phyloP scores from a whole-genome alignment of 1,140 invertebrate species.

The Pygmarrhopalites habei region DNA sequence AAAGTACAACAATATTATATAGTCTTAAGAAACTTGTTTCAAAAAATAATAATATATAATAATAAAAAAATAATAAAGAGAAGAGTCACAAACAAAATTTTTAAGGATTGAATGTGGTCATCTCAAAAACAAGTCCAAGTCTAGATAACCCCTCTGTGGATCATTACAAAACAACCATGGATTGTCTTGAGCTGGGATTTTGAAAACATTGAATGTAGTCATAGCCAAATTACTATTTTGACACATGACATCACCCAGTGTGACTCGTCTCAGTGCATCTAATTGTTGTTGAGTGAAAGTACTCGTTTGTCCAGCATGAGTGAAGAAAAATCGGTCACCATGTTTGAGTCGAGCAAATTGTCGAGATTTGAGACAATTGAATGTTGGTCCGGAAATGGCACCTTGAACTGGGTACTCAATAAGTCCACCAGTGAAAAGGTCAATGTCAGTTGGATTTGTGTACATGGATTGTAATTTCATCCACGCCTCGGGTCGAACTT shows the following conservation, averaged over 20 bases:
- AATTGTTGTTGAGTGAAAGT: slow-evolving; percentile 51
- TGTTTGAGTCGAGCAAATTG: slow-evolving; percentile 46
- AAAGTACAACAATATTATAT: too few species aligned
- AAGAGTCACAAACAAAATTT: too few species aligned
- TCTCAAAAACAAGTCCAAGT: slow-evolving; percentile 30
- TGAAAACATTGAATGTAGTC: slow-evolving; percentile 50
- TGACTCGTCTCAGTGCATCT: slow-evolving; percentile 51
- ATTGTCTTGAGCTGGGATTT: slow-evolving; percentile 24
- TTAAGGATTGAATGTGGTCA: slow-evolving; percentile 6
- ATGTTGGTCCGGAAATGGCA: slow-evolving; percentile 49
- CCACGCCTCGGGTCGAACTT: slow-evolving; percentile 28
- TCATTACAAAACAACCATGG: slow-evolving; percentile 26
- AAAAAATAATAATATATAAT: too few species aligned
- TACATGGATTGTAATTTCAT: slow-evolving; percentile 45
- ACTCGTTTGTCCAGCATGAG: slow-evolving; percentile 50
- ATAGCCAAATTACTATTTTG: slow-evolving; percentile 46
- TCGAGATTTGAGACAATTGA: slow-evolving; percentile 45
- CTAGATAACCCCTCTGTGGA: slow-evolving; percentile 25
- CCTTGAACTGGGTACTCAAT: slow-evolving; percentile 48
- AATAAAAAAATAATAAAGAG: too few species aligned
- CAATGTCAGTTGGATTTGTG: slow-evolving; percentile 45
- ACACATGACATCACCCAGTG: slow-evolving; percentile 54
- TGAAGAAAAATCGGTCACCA: slow-evolving; percentile 52
- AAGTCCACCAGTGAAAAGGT: slow-evolving; percentile 52
- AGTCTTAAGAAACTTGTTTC: too few species aligned